These are phyloP conservation scores for Leucania comma DNA, from an alignment of 2,888 invertebrate species.

Conservation along the genomic window DNA sequence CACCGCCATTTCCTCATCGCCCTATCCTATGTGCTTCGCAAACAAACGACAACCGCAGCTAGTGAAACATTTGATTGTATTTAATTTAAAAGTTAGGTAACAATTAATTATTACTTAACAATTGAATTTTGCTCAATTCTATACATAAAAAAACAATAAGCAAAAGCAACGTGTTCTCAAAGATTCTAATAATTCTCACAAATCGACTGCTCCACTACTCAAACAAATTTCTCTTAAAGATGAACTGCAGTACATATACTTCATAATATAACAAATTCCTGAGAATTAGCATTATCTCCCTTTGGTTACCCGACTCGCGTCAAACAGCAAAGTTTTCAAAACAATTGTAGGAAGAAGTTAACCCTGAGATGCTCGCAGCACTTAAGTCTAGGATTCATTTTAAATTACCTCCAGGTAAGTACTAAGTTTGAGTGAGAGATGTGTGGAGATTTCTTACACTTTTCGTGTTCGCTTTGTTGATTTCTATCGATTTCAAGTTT, in stretches of 20 bases:
- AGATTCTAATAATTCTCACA: not conserved
- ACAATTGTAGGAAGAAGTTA: conserved; percentile 53
- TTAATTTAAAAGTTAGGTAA: not conserved
- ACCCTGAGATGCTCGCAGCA: conserved; percentile 6
- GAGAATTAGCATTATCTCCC: conserved; percentile 37
- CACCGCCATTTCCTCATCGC: too few species aligned
- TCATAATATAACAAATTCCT: conserved; percentile 10
- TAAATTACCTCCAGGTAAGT: conserved; percentile 53
- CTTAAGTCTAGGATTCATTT: conserved; percentile 45
- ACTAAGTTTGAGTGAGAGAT: conserved; percentile 48
- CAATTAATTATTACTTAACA: not conserved
- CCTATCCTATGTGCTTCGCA: not conserved
- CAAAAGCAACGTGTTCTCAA: not conserved
- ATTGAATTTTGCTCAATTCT: not conserved
- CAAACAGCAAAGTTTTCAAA: conserved; percentile 53
- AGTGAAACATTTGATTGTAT: not conserved
- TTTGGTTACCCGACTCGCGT: conserved; percentile 23
- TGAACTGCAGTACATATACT: conserved; percentile 3
- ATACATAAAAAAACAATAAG: not conserved
- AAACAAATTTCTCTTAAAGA: not conserved
- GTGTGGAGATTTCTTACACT: conserved; percentile 23
- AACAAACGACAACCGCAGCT: not conserved
- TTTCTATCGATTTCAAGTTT: conserved; percentile 27
- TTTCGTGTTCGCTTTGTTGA: conserved; percentile 27
- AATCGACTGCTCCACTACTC: not conserved